Base-by-base conservation (phyloP, 2,797 vertebrate species). In the Sebastes diploproa region DNA sequence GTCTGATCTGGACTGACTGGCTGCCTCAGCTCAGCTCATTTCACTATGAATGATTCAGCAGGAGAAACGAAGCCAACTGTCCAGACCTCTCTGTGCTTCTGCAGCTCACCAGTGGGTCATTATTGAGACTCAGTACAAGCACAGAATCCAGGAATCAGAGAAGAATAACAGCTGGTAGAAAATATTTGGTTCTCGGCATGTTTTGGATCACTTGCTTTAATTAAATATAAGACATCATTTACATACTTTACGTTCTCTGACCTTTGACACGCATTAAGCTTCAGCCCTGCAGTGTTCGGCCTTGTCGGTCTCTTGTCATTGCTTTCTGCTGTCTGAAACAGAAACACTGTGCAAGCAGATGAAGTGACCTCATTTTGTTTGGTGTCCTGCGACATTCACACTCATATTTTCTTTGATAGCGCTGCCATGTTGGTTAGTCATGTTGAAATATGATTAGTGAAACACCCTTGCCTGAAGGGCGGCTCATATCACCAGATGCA, bases 41-140 rank as follows among this genome's bases (percentile, higher is more conserved):
- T 30, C 62, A 60, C n/a, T 64, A 78, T 85, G 75, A 91, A 88
- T 89, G 84, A 89, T 83, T 85, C 78, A 86, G 87, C 82, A 80
- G 72, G 22, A 84, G 67, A 74, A 77, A 78, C 46, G 1, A 72
- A 79, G 70, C 72, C 65, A 72, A 38, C 54, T 77, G 81, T 75
- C 58, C 36, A 30, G 63, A 75, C 46, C 70, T 75, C 32, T 74
- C 14, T 36, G 18, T 42, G 38, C 71, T 23, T 3, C 67, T 23
- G 23, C 50, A 1, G 38, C 78, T 74, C 72, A 76, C 29, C 46
- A n/a, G 30, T 29, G 36, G 30, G 12, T 46, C 65, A 23, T 27
- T 34, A 60, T 7, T 34, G 58, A 63, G 16, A 30, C 63, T 70
- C 56, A 6, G 46, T 11, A 12, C n/a, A 13, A 23, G 60, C 27